Evolutionary conservation across 1,140 invertebrate species (phyloP), one percentile per base, ranked within the genome.

Genomic region (Dinothrombium tinctorium): DNA sequence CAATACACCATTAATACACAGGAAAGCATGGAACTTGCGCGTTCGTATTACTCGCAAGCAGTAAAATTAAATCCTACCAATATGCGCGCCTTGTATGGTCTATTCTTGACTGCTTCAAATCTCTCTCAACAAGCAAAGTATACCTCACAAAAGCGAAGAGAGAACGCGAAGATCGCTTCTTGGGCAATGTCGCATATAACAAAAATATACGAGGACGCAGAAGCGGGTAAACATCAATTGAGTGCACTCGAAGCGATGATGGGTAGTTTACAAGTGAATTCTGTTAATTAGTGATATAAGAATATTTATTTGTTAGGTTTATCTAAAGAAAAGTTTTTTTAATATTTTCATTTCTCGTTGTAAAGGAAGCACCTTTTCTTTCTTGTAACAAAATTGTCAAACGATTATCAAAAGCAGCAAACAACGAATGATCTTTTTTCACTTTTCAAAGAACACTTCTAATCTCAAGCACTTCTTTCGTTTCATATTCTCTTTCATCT

Each of bases 1-100:
- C 49, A 49, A 15, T 56, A 53, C 37, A 55, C 63, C 19, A 61
- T 86, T 73, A 87, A 87, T 42, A 87, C 87, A 23, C 62, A 71
- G 43, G 90, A 98, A 43, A 94, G 94, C 54, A 69, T 92, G 58
- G 86, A 95, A 62, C 53, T 79, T 46, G 86, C 94, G 0, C 73
- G 79, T 53, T 66, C 73, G 4, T 95, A 99, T 59, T 99, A 84
- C 61, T 73, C 77, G 33, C 79, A 92, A 59, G 81, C 92, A 25
- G 59, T 82, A 4, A 90, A 90, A 63, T 61, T 99, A 4, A 94
- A 90, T 62, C 72, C 79, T 15, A 75, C 74, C 50, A 96, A 92
- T 58, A 73, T 90, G 54, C 63, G 89, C 50, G 83, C 92, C 3
- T 57, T 92, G 5, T 89, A 82, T 63, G 92, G 92, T 26, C 57